Conservation (phyloP, 2,113 vertebrate species). For the Salvator merianae region DNA sequence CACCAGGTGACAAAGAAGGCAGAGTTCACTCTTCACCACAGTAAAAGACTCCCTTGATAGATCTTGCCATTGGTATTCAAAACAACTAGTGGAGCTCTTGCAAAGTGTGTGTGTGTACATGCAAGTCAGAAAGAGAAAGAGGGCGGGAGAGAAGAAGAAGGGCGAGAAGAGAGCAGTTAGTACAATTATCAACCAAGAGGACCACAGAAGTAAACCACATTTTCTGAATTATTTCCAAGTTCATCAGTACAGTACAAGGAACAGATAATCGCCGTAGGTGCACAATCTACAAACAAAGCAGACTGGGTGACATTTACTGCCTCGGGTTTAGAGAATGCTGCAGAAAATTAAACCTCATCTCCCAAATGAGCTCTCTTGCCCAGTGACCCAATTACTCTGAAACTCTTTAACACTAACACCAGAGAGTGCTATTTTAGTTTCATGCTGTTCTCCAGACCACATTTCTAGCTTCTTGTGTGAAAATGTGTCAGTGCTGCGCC, state of each 20-base stretch:
- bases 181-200: not conserved
- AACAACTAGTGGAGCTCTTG: constrained; percentile 25
- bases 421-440: not conserved
- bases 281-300: constrained; percentile 15
- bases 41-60: constrained; percentile 17
- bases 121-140: not conserved
- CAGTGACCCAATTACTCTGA: not conserved
- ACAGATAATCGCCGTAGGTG: not conserved
- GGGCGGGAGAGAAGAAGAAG: not conserved
- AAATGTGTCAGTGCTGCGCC: not conserved
- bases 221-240: constrained; percentile 19
- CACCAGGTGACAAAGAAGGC: constrained; percentile 21
- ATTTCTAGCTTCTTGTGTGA: not conserved
- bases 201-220: not conserved
- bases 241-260: not conserved
- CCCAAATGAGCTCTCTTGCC: not conserved
- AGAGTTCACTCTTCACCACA: constrained; percentile 7
- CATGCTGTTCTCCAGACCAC: not conserved
- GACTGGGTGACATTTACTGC: not conserved
- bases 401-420: not conserved
- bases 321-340: not conserved
- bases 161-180: not conserved
- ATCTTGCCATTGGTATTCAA: constrained; percentile 19
- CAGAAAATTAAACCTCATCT: not conserved
- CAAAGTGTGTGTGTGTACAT: not conserved